phyloP scores from a whole-genome alignment of 2,113 vertebrate species.

The Myxocyprinus asiaticus region DNA sequence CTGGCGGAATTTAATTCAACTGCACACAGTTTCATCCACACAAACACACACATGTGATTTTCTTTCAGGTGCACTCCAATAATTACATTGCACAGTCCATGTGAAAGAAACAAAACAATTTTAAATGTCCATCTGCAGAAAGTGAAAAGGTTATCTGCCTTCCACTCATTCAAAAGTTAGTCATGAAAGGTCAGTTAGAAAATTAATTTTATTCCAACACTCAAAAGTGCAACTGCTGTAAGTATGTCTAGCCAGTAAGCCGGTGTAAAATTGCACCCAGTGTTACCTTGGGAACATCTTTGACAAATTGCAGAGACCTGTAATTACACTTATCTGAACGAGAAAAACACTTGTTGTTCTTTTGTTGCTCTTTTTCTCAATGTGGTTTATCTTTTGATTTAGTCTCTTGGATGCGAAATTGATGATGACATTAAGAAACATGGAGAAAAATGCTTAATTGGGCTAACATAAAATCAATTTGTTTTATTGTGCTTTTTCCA shows the following conservation, averaged over 20 bases:
- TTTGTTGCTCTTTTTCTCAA: neutral
- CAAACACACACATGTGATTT: no score
- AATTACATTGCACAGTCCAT: neutral
- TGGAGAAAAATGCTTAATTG: no score
- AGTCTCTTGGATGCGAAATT: neutral
- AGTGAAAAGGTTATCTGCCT: slow-evolving; percentile 4
- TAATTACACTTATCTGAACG: slow-evolving; percentile 4
- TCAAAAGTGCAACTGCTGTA: neutral
- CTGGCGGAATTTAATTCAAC: no score
- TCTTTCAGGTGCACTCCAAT: no score
- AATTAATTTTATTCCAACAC: neutral
- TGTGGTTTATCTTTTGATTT: neutral
- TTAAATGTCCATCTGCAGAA: neutral
- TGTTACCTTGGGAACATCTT: slow-evolving; percentile 23
- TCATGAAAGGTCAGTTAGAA: slow-evolving; percentile 8
- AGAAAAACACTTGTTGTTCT: neutral
- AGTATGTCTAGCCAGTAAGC: neutral
- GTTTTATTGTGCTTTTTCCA: no score
- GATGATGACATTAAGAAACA: neutral
- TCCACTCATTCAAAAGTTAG: neutral
- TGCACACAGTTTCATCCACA: no score
- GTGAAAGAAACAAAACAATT: neutral
- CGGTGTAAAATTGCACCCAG: neutral
- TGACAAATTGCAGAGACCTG: neutral
- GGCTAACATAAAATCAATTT: no score